phyloP scores from a whole-genome alignment of 2,888 invertebrate species.

The Dasypolia templi region DNA sequence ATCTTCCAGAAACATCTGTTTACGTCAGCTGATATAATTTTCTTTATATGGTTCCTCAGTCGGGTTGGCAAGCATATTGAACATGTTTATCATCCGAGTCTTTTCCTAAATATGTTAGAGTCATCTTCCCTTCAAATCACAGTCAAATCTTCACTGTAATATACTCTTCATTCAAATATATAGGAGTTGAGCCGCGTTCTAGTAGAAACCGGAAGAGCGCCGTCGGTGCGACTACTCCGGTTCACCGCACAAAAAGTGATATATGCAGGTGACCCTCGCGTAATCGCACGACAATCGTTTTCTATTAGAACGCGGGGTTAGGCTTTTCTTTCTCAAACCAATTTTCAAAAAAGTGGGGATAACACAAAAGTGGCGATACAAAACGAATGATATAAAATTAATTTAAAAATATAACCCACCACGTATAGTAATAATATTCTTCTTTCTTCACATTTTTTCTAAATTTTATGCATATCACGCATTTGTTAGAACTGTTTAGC shows the following conservation, averaged over 20 bases:
- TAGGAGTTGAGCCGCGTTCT: neutral
- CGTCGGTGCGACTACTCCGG: neutral
- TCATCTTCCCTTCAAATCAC: conserved; percentile 14
- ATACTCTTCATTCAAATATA: neutral
- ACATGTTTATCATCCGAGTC: conserved; percentile 8
- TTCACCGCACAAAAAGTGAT: neutral
- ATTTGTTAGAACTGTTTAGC: conserved; percentile 73
- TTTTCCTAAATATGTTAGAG: no score
- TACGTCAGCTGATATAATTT: neutral
- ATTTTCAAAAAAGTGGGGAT: conserved; percentile 3
- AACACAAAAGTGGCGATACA: neutral
- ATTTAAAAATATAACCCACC: conserved; percentile 79
- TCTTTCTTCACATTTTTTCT: conserved; percentile 82
- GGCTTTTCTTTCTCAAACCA: neutral
- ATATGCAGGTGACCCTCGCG: neutral
- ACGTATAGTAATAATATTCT: conserved; percentile 75
- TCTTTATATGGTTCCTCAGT: neutral
- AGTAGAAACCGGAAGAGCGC: neutral
- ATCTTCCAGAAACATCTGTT: neutral
- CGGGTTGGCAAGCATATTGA: conserved; percentile 1
- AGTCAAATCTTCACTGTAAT: neutral
- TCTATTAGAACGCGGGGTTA: neutral
- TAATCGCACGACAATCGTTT: neutral
- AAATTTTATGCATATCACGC: conserved; percentile 87
- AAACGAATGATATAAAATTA: neutral